Conservation (phyloP, 2,888 invertebrate species). For the Pardosa pseudoannulata region DNA sequence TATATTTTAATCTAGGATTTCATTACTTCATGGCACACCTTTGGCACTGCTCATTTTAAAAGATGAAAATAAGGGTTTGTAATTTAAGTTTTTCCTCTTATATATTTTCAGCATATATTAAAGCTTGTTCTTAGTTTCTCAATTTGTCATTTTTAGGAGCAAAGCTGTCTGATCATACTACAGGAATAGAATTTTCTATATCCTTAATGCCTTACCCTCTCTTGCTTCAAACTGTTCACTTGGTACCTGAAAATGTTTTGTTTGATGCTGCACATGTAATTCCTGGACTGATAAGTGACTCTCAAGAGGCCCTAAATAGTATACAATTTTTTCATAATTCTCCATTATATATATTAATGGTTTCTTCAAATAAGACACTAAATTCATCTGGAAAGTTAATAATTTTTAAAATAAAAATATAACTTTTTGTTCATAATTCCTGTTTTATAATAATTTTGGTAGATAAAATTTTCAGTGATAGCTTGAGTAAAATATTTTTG, state of each 20-base stretch:
- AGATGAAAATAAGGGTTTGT: conserved; percentile 27
- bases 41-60: conserved; percentile 26
- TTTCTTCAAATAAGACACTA: no score
- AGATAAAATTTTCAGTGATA: no score
- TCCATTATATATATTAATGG: no score
- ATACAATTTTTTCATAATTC: background rate
- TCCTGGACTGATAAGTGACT: conserved; percentile 35
- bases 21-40: conserved; percentile 44
- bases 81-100: background rate
- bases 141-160: conserved; percentile 3
- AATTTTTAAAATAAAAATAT: no score
- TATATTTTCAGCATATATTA: background rate
- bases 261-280: conserved; percentile 44
- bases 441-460: no score
- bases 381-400: no score
- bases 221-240: conserved; percentile 38
- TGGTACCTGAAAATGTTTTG: conserved; percentile 59
- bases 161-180: background rate
- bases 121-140: background rate
- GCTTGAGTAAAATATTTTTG: no score
- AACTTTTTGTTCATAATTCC: no score
- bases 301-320: background rate
- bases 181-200: conserved; percentile 49
- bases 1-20: conserved; percentile 20
- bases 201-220: conserved; percentile 16